A percentile compares a stretch with the other conserved stretches of the same genome.
These are phyloP conservation scores for Chrysemys picta DNA, from an alignment of 2,113 vertebrate genomes.

Conservation along the genomic window DNA sequence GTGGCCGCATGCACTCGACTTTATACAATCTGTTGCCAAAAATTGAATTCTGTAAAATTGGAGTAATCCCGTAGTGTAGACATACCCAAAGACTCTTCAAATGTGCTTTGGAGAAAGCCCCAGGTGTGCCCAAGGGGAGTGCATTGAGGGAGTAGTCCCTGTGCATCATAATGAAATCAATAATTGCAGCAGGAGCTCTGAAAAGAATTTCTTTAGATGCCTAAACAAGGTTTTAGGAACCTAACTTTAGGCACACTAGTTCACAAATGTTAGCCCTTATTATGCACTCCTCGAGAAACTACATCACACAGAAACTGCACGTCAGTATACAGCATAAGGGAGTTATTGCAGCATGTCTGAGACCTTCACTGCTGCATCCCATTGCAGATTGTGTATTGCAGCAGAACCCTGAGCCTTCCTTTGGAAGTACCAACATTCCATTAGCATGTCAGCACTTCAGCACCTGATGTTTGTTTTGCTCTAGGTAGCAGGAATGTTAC, in stretches of 20 bases:
- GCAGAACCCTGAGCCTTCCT: neutral
- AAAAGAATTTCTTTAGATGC: neutral
- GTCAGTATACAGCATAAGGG: neutral
- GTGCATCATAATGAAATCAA: slow-evolving; percentile 11
- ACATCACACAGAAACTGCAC: neutral
- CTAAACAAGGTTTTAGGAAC: slow-evolving; percentile 23
- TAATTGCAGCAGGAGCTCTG: neutral
- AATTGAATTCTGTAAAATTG: no score
- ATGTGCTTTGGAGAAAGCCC: neutral
- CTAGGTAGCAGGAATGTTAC: neutral
- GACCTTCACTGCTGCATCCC: neutral
- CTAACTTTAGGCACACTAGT: slow-evolving; percentile 10
- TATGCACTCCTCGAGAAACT: neutral
- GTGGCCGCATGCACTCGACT: no score
- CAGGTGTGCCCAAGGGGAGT: neutral
- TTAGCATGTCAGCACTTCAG: neutral
- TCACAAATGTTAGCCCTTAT: neutral
- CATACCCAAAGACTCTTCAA: neutral
- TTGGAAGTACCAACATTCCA: neutral
- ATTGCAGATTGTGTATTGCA: neutral
- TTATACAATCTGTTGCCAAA: no score
- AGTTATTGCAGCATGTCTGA: neutral
- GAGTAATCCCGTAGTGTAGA: no score
- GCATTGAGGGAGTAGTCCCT: neutral
- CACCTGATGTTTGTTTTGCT: neutral